Base-by-base conservation (phyloP, 1,140 invertebrate species). In the Drosophila subpulchrella region DNA sequence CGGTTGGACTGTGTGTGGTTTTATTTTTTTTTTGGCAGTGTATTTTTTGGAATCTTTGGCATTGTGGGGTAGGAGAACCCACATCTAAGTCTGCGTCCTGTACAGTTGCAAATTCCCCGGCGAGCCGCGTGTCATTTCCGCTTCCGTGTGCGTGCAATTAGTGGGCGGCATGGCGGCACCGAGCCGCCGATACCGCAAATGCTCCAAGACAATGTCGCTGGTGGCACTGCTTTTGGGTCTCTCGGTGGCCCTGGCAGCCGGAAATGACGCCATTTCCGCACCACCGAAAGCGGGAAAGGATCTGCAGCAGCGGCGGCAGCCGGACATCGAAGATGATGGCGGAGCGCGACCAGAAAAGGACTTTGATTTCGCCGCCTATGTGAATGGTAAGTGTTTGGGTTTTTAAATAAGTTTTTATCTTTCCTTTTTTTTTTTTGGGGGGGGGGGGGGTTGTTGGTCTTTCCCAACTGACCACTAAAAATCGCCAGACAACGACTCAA, bases 221-320 rank as follows among this genome's bases (percentile, higher is more conserved):
- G 46, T 65, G 39, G 17, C 6, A 11, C 2, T 59, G 38, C n/a
- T 51, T 36, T 39, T 76, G 62, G 44, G 34, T 2, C 42, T 68
- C 11, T 8, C 41, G 17, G 48, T 36, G 20, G 30, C 55, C 32
- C 30, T 53, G 57, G 70, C 62, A 32, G 39, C 46, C 81, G 81
- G 81, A 83, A 84, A 84, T 83, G 76, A 83, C 63, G 81, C 62
- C 54, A 84, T 80, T 76, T 83, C 81, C 81, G 65, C 48, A 32
- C 53, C 48, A 32, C 53, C 59, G 20, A 75, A 70, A 67, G 13
- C 20, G 7, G 30, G 13, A 13, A 50, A 50, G 47, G 42, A 56
- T 27, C 51, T 65, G 58, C 42, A 48, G 39, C 51, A 38, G 38
- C 36, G 36, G 56, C 42, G 30, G 20, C 34, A 46, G 11, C 42